phyloP scores from a whole-genome alignment of 37 sponge, comb jelly and placozoan species.

The Amphimedon queenslandica region DNA sequence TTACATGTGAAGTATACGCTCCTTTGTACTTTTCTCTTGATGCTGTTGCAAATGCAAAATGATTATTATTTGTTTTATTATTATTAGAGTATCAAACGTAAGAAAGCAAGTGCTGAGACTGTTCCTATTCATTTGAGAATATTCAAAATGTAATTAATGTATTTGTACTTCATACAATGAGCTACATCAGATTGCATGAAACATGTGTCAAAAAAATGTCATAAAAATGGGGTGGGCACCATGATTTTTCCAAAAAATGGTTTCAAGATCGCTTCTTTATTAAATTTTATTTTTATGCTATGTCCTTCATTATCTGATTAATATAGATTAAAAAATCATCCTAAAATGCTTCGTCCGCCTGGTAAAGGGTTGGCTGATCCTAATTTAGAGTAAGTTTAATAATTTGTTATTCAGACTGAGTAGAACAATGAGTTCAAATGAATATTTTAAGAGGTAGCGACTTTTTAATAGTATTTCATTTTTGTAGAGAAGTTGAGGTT shows the following conservation, averaged over 20 bases:
- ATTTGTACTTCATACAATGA: too few species aligned
- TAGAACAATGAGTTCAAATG: not conserved
- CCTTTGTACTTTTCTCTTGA: too few species aligned
- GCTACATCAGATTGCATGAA: too few species aligned
- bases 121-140: constrained; percentile 34
- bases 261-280: not conserved
- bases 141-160: constrained; percentile 17
- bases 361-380: not conserved
- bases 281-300: not conserved
- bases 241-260: too few species aligned
- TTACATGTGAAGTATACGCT: too few species aligned
- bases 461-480: not conserved
- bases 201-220: too few species aligned
- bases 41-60: too few species aligned
- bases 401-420: not conserved
- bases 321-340: not conserved
- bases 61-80: not conserved
- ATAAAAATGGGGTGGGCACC: too few species aligned
- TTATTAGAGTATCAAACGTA: constrained; percentile 7
- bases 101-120: not conserved
- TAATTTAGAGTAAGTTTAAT: constrained; percentile 4
- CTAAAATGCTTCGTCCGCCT: not conserved
- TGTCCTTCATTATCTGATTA: not conserved
- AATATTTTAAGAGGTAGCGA: not conserved
- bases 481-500: not conserved